Evolutionary conservation across 2,888 invertebrate genomes (phyloP), one percentile per base, ranked within the genome.

Genomic region (Mythimna loreyi): DNA sequence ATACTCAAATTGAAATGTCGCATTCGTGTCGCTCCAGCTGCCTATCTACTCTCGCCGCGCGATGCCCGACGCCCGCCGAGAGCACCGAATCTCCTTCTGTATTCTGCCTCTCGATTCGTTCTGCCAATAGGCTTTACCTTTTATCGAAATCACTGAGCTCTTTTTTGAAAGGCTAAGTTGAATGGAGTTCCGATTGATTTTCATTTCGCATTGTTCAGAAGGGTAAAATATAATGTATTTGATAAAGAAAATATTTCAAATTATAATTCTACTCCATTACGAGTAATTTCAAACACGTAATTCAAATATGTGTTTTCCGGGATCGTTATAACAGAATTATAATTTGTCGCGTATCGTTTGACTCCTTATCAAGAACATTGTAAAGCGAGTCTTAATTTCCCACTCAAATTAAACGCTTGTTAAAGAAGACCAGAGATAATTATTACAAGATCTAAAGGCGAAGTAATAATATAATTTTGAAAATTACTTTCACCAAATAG

Each of bases 1-100:
- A 96, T 93, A 89, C 92, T 91, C 92, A 95, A 95, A 96, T 95
- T 96, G 96, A 95, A 95, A 95, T 94, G 94, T 94, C 95, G 95
- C 92, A 93, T 94, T 94, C 94, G 90, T 89, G 92, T 93, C 92
- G 92, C 92, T 92, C 91, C 88, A 87, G 87, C 91, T 90, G 92
- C 93, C 94, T 93, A 92, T 94, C 94, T 93, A 88, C 87, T 87
- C 84, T 83, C 86, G 84, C 80, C 87, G 88, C 67, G n/a, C 62
- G 78, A 67, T 87, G 88, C 62, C 21, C 60, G 73, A 61, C 79
- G 62, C 69, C 16, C 61, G 68, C 33, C 61, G 65, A 87, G 85
- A 88, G 85, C 84, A 82, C 80, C 79, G 80, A 85, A 78, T 88
- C 90, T 90, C 87, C 90, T 91, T 91, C 91, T 88, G 85, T 93